Percentiles rank a stretch among this genome's conserved stretches.
phyloP scores from a whole-genome alignment of 2,113 vertebrate species.

The Phaethon lepturus region DNA sequence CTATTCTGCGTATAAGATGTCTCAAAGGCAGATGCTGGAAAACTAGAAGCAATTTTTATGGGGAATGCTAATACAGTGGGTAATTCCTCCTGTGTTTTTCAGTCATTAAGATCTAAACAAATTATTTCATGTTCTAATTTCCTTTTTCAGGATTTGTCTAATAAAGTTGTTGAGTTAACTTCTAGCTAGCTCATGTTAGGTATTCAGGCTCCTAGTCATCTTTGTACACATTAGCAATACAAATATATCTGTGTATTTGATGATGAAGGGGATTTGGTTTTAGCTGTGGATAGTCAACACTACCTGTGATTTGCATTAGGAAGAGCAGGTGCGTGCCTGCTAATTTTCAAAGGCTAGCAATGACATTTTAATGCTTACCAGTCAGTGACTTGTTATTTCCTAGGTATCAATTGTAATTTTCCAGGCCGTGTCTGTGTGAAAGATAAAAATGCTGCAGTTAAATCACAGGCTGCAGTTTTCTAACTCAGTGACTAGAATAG shows the following conservation, averaged over 20 bases:
- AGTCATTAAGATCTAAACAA: not conserved
- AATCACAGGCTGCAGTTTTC: not conserved
- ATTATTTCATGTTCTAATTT: not conserved
- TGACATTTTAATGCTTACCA: slow-evolving; percentile 49
- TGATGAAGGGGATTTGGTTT: not conserved
- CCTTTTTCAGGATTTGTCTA: not conserved
- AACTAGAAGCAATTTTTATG: not conserved
- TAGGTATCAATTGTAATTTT: not conserved
- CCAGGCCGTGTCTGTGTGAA: not conserved
- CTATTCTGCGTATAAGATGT: not conserved
- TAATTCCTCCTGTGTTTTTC: not conserved
- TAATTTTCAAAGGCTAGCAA: slow-evolving; percentile 49
- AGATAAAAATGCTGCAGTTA: not conserved
- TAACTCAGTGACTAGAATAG: not conserved
- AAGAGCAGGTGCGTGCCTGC: slow-evolving; percentile 56
- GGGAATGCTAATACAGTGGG: not conserved
- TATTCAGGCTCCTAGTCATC: not conserved
- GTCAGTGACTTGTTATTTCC: slow-evolving; percentile 47
- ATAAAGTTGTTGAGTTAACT: not conserved
- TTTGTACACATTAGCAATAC: not conserved
- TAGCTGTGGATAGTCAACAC: not conserved
- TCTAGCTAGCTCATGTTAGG: not conserved
- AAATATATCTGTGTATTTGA: not conserved
- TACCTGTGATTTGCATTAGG: slow-evolving; percentile 23
- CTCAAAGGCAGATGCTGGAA: not conserved